phyloP scores from a whole-genome alignment of 2,888 invertebrate species.

The Neoaliturus tenellus region DNA sequence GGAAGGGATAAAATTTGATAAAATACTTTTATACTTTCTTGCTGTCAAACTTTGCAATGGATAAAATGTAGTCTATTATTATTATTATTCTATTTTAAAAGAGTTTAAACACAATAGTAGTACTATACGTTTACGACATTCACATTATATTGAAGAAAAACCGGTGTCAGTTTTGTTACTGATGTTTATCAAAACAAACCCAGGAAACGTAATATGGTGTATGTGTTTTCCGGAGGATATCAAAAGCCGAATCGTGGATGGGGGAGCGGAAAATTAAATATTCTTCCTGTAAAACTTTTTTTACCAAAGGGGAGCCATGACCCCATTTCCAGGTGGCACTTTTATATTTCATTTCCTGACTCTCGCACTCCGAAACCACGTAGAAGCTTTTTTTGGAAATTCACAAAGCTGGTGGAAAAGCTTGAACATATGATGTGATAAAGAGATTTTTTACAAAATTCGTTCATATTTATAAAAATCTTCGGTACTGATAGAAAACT shows the following conservation, averaged over 20 bases:
- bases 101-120: no score
- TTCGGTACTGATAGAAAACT: no score
- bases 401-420: not conserved
- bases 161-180: not conserved
- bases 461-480: no score
- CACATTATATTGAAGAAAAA: no score
- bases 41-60: no score
- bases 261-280: conserved; percentile 37
- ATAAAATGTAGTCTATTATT: no score
- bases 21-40: no score
- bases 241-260: not conserved
- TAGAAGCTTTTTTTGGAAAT: not conserved
- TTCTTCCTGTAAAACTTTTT: conserved; percentile 45
- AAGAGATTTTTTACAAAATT: not conserved
- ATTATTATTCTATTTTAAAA: no score
- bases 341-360: conserved; percentile 30
- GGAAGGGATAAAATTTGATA: no score
- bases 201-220: not conserved
- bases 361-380: not conserved
- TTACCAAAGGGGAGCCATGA: conserved; percentile 43
- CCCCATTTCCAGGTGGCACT: conserved; percentile 38
- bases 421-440: not conserved
- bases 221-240: not conserved
- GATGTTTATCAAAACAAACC: not conserved
- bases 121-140: no score